Evolutionary conservation across 30 jellyfish, hydroid and myxozoan species (phyloP), one percentile per base, ranked within the genome.

Genomic region (Chrysaora quinquecirrha): DNA sequence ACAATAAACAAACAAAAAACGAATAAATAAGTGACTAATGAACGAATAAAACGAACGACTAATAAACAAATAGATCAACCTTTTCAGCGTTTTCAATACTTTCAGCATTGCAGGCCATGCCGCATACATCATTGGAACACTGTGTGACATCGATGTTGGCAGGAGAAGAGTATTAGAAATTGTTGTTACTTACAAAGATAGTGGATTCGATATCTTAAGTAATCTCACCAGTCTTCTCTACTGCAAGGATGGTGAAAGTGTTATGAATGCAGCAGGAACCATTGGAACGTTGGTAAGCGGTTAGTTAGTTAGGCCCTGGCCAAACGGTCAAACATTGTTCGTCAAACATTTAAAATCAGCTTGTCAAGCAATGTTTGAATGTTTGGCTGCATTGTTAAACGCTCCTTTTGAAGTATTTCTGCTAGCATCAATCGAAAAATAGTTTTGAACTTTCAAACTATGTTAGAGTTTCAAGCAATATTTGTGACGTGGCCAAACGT

Each of bases 61-160:
- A n/a, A n/a, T n/a, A n/a, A n/a, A n/a, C n/a, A n/a, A n/a, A n/a
- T n/a, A n/a, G n/a, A n/a, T n/a, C n/a, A n/a, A n/a, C n/a, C n/a
- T n/a, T n/a, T n/a, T n/a, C n/a, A n/a, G n/a, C n/a, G n/a, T n/a
- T n/a, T 47, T n/a, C n/a, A 12, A 12, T 47, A 11, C n/a, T 48
- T 71, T 1, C 63, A 90, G 97, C 54, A 48, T 77, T 25, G 87
- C 97, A 48, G 96, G 97, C 21, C 82, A 85, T 84, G 98, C 98
- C 30, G 96, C 96, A 16, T 82, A 32, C 69, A 78, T 93, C 65
- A 74, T 93, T 81, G 98, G 96, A 7, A 30, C 96, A 0, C 31
- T 93, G 18, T 93, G 96, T 70, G 94, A 79, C 31, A 60, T 65
- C 47, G 98, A 93, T 48, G 90, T 87, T 35, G 96, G 93, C 19